A percentile compares a stretch with the other conserved stretches of the same genome.
Conservation (phyloP, 2,797 vertebrate species). For the Mormyrops boulengeri region DNA sequence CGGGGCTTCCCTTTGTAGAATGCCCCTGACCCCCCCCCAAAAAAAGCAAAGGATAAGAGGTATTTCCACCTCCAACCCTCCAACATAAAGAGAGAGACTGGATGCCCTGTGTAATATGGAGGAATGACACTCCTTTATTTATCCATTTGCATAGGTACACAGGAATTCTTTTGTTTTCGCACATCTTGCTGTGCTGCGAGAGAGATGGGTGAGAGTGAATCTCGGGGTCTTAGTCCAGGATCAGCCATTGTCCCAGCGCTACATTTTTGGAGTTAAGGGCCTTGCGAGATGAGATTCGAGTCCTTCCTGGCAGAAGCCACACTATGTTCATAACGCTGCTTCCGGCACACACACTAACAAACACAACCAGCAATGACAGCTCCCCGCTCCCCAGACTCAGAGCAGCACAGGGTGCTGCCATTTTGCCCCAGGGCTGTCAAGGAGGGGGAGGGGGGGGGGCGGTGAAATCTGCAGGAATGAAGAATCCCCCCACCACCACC, state of each 20-base stretch:
- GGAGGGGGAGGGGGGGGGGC: not conserved
- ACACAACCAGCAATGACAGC: not conserved
- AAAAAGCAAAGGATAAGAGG: not conserved
- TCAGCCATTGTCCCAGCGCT: not conserved
- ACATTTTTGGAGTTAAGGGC: not conserved
- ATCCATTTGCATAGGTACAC: not conserved
- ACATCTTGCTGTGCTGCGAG: not conserved
- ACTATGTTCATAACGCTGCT: not conserved
- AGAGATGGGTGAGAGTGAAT: not conserved
- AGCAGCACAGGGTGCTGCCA: not conserved
- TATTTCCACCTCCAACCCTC: not conserved
- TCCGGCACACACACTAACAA: not conserved
- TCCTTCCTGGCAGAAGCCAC: not conserved
- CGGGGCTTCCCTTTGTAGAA: not conserved
- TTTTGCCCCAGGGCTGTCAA: not conserved
- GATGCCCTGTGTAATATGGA: no score
- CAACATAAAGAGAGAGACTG: not conserved
- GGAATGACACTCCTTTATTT: not conserved
- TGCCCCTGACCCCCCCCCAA: not conserved
- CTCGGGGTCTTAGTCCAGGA: not conserved
- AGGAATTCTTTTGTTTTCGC: not conserved
- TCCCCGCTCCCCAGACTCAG: not conserved
- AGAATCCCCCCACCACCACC: not conserved
- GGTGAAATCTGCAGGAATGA: not conserved
- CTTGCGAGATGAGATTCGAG: not conserved